These are phyloP conservation scores for Chorisops tibialis DNA, from an alignment of 2,888 invertebrate species.

Conservation along the genomic window DNA sequence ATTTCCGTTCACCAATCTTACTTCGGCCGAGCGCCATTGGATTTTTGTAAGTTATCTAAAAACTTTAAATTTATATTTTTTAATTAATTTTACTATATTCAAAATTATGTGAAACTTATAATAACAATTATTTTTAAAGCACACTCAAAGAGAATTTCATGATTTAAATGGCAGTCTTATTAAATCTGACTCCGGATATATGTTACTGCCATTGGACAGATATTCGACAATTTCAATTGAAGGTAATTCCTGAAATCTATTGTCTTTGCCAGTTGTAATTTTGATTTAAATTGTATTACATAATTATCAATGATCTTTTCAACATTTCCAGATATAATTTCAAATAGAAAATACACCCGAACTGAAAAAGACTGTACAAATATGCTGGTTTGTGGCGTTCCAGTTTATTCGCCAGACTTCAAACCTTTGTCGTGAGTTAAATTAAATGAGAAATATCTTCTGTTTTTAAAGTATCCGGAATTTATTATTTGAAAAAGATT, in stretches of 20 bases:
- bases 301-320: neutral
- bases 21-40: slow-evolving; percentile 55
- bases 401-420: slow-evolving; percentile 6
- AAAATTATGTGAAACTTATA: too few species aligned
- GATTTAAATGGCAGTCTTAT: slow-evolving; percentile 44
- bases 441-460: too few species aligned
- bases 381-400: slow-evolving; percentile 6
- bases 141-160: slow-evolving; percentile 53
- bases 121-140: slow-evolving; percentile 42
- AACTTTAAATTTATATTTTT: neutral
- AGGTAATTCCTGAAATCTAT: slow-evolving; percentile 41
- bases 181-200: slow-evolving; percentile 53
- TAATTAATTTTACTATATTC: too few species aligned
- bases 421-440: slow-evolving; percentile 11
- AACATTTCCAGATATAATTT: neutral
- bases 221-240: slow-evolving; percentile 45
- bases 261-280: too few species aligned
- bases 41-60: slow-evolving; percentile 51
- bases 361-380: neutral
- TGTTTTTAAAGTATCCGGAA: too few species aligned
- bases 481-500: too few species aligned
- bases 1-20: slow-evolving; percentile 57
- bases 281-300: neutral
- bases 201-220: slow-evolving; percentile 54
- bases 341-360: neutral